Base-by-base conservation (phyloP, 2,797 vertebrate species). In the Anguilla marmorata region DNA sequence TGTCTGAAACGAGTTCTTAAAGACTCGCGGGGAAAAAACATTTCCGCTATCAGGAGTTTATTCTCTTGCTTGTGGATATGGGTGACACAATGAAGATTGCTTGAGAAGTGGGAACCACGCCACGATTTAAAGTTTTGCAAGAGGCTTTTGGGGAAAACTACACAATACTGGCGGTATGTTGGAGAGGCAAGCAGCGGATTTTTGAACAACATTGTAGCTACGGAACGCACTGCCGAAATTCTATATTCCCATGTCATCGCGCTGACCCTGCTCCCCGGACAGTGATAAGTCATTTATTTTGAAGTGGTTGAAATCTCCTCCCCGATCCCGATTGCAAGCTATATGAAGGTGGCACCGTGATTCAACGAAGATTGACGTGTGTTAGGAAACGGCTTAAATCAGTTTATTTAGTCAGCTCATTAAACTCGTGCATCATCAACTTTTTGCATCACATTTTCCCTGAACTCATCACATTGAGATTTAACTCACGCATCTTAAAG, bases 381-480 rank as follows among this genome's bases (percentile, higher is more conserved):
- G 92, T 86, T 85, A 21, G 72, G 88, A 88, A 86, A 87, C 80
- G 63, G 84, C 90, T 90, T 87, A 87, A 87, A 84, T 85, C 90
- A 56, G 84, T 86, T 83, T 84, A 87, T 89, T 91, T 90, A 89
- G 91, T 92, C 90, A 92, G 92, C 92, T 89, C 84, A 87, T 92
- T 93, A 88, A 89, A 86, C 85, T 91, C 86, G 88, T 86, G 91
- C 89, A 90, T 91, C 91, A 91, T 92, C 92, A 93, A 92, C 92
- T 92, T 91, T 92, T 86, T 84, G 86, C 87, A 87, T 90, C 85
- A 86, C 72, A 37, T 90, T 91, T 89, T 50, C 85, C 85, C 85
- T 84, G 52, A 90, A 88, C 94, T 95, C 94, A 94, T 94, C 95
- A 95, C 93, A 91, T 94, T 93, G 72, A 91, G 90, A 93, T 91